Conservation (phyloP, 2,888 invertebrate species). For the Ophonus ardosiacus region DNA sequence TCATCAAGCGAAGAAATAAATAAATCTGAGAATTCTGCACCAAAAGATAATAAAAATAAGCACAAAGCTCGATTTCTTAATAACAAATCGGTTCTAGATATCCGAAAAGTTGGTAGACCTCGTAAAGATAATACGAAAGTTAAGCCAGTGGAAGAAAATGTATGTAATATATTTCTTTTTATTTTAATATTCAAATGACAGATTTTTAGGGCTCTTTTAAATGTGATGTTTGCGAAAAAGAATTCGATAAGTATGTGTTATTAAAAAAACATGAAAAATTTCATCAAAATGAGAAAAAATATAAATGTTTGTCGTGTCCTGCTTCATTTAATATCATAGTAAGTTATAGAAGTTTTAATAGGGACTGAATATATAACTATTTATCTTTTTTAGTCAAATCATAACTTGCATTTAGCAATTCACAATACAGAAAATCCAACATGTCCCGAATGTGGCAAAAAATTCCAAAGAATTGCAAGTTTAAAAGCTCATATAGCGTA, state of each 20-base stretch:
- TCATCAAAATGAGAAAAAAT: conserved; percentile 72
- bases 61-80: conserved; percentile 28
- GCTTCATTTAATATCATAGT: conserved; percentile 65
- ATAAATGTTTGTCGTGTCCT: conserved; percentile 72
- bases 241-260: conserved; percentile 68
- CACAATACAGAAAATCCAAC: conserved; percentile 70
- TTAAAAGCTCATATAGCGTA: conserved; percentile 73
- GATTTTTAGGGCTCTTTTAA: conserved; percentile 65
- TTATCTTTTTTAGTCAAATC: conserved; percentile 72
- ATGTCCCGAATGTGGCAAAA: conserved; percentile 74
- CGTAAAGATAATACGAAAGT: conserved; percentile 43
- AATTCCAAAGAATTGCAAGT: conserved; percentile 73
- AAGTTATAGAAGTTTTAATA: conserved; percentile 29
- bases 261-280: conserved; percentile 72
- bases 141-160: conserved; percentile 37
- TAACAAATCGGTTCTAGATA: conserved; percentile 35
- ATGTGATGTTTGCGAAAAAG: conserved; percentile 71
- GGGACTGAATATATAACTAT: conserved; percentile 45
- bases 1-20: background rate
- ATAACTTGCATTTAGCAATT: conserved; percentile 72
- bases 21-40: background rate
- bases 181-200: conserved; percentile 3
- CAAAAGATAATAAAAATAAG: conserved; percentile 34
- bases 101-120: conserved; percentile 48
- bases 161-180: conserved; percentile 15